Evolutionary conservation across 1,140 invertebrate species (phyloP).

Genomic region (Dryas iulia): DNA sequence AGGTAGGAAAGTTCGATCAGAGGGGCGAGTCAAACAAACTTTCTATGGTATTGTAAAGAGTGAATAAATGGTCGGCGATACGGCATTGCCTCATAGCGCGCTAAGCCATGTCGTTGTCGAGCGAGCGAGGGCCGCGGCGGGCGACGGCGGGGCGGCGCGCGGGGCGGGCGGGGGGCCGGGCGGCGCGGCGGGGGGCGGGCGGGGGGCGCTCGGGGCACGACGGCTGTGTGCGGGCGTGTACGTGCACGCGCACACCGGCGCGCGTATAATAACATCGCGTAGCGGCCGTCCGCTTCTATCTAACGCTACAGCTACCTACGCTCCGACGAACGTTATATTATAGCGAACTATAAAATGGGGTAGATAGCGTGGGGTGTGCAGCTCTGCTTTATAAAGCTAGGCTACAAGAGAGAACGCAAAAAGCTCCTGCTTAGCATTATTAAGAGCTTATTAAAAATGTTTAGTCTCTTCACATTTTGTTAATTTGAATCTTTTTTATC

Average conservation of each 20-base stretch:
- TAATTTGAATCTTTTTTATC: neutral
- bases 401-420: constrained; percentile 40
- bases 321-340: constrained; percentile 60
- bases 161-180: constrained; percentile 33
- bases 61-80: constrained; percentile 63
- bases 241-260: constrained; percentile 55
- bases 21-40: constrained; percentile 72
- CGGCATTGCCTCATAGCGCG: constrained; percentile 73
- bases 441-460: constrained; percentile 12
- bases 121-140: constrained; percentile 41
- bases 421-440: constrained; percentile 22
- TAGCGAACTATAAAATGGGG: constrained; percentile 64
- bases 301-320: constrained; percentile 73
- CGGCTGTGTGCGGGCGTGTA: constrained; percentile 44
- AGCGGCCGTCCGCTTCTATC: constrained; percentile 66
- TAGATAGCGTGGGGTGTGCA: constrained; percentile 62
- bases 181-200: constrained; percentile 27
- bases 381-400: constrained; percentile 46
- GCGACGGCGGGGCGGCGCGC: constrained; percentile 34
- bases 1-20: constrained; percentile 70
- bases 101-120: constrained; percentile 60
- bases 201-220: constrained; percentile 19
- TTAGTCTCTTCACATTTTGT: neutral
- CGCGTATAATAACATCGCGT: constrained; percentile 64
- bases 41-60: constrained; percentile 77